Base-by-base conservation (phyloP, 2,797 vertebrate species). In the Sitta carolinensis region DNA sequence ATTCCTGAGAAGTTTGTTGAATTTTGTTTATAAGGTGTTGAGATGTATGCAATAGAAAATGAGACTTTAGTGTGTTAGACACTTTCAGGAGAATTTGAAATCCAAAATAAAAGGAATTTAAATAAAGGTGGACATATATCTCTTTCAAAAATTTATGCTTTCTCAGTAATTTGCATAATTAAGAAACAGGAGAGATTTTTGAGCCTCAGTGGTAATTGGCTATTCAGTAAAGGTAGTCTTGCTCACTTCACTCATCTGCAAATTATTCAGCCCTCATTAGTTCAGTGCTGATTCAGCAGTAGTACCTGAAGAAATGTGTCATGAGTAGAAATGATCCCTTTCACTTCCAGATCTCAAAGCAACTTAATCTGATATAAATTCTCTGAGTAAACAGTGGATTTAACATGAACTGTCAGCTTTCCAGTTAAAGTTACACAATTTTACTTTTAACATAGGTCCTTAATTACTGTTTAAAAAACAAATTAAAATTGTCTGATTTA, bases 181-280 rank as follows among this genome's bases (percentile, higher is more conserved):
- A 83, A 87, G 75, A 45, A 94, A n/a, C 21, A 20, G 29, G 67
- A 18, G 77, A 61, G 26, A 45, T 57, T 59, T 90, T 52, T 82
- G 61, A 77, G 30, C 25, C 68, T 80, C 68, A 29, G 14, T 74
- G 73, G 75, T 94, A 87, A 70, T 64, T 92, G 84, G 27, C 34
- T 80, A 62, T 93, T 95, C 90, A 89, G 29, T 84, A 48, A 86
- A 87, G 86, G 77, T 62, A 79, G 38, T 42, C 32, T 63, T 79
- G 48, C n/a, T 84, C 45, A 21, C 45, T 94, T 89, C 32, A 57
- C 42, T 92, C 68, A 50, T 87, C 43, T 70, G 72, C 72, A 77
- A 61, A 89, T 90, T 94, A 43, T 75, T 91, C 75, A 89, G n/a
- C n/a, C 52, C 76, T 96, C 57, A 74, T 94, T 93, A 93, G 40